Conservation (phyloP, 2,113 vertebrate genomes). For the Semicossyphus pulcher region DNA sequence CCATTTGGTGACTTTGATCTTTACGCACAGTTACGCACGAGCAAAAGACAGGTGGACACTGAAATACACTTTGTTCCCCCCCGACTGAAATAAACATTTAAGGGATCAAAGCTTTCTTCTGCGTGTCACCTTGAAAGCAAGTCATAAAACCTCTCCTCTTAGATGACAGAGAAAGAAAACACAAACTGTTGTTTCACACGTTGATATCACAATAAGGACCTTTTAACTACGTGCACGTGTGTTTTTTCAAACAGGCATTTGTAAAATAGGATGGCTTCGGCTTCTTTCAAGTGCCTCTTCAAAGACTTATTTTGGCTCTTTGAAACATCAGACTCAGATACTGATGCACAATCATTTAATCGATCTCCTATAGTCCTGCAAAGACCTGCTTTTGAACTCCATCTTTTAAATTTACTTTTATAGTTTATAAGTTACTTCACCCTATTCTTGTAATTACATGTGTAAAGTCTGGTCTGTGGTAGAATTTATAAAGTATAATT, state of each 20-base stretch:
- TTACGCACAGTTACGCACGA: conserved; percentile 59
- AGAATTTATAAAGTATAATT: no score
- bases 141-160: conserved; percentile 49
- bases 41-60: neutral
- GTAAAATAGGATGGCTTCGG: neutral
- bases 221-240: conserved; percentile 46
- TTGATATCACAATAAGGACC: conserved; percentile 49
- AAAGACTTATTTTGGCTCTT: neutral
- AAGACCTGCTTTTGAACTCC: no score
- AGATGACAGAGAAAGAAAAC: conserved; percentile 4
- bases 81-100: conserved; percentile 34
- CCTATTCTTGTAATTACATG: no score
- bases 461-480: no score
- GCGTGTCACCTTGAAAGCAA: conserved; percentile 38
- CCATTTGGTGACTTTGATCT: conserved; percentile 58
- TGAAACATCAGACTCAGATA: neutral
- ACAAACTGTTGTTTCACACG: conserved; percentile 63
- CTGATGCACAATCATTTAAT: no score
- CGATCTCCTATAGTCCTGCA: no score
- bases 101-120: conserved; percentile 61
- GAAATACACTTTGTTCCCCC: conserved; percentile 1
- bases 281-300: conserved; percentile 2
- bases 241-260: conserved; percentile 39
- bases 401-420: no score
- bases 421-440: no score